Evolutionary conservation across 2,113 vertebrate species (phyloP).

Genomic region (Vulpes lagopus): DNA sequence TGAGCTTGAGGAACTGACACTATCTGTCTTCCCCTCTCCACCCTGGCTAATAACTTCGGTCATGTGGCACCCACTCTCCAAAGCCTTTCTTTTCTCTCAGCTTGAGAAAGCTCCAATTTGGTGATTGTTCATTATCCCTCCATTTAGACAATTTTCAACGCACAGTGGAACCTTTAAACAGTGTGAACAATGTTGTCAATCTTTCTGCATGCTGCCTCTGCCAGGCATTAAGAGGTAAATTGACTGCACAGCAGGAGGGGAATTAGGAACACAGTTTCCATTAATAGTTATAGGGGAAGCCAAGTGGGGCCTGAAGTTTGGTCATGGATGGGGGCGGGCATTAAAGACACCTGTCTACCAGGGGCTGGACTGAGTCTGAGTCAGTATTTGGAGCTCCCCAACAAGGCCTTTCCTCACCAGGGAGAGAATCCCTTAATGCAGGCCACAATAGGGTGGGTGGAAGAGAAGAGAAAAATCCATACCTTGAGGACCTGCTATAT

Average conservation of each 20-base stretch:
- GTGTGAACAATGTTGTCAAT: constrained; percentile 77
- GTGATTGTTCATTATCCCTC: constrained; percentile 75
- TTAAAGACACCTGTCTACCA: not conserved
- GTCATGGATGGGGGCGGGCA: not conserved
- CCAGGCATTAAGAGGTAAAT: constrained; percentile 72
- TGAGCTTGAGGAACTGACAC: not conserved
- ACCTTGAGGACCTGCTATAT: not conserved
- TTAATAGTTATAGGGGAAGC: constrained; percentile 63
- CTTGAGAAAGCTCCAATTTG: constrained; percentile 68
- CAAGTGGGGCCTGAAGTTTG: not conserved
- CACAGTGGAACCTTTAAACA: constrained; percentile 75
- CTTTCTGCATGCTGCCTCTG: constrained; percentile 54
- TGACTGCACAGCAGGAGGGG: constrained; percentile 47
- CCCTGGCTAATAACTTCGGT: not conserved
- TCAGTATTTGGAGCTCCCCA: not conserved
- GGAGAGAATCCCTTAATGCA: not conserved
- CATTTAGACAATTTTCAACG: constrained; percentile 78
- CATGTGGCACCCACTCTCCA: not conserved
- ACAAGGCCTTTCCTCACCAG: not conserved
- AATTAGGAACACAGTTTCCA: constrained; percentile 68
- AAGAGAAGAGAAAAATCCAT: not conserved
- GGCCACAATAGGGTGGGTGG: not conserved
- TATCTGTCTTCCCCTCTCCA: not conserved
- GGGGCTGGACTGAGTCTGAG: not conserved
- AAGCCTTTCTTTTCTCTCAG: constrained; percentile 57